Evolutionary conservation across 2,797 vertebrate genomes (phyloP).

Genomic region (Danionella dracula): DNA sequence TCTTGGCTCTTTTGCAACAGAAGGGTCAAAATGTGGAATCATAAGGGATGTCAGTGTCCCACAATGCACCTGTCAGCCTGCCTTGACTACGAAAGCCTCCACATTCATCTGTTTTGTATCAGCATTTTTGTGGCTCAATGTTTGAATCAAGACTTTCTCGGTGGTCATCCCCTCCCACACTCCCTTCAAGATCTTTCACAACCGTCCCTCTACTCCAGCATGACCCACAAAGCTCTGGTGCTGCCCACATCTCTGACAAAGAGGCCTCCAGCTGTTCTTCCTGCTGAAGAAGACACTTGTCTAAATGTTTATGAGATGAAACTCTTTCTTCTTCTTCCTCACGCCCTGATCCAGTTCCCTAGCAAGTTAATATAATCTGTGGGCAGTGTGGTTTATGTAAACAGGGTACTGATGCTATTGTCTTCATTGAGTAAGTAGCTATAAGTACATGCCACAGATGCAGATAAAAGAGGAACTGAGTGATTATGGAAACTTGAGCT

Average conservation of each 20-base stretch:
- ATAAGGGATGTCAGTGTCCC: constrained; percentile 12
- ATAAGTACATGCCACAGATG: constrained; percentile 49
- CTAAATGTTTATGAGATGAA: constrained; percentile 75
- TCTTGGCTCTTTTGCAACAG: constrained; percentile 7
- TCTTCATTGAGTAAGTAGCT: constrained; percentile 47
- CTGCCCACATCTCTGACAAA: constrained; percentile 60
- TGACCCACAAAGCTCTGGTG: constrained; percentile 57
- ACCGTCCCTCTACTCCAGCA: constrained; percentile 42
- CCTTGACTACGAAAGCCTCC: constrained; percentile 49
- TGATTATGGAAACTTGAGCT: constrained; percentile 63
- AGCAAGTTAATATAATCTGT: constrained; percentile 56
- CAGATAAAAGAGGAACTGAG: constrained; percentile 54
- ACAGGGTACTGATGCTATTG: constrained; percentile 48
- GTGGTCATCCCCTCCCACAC: constrained; percentile 47
- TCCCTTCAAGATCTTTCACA: constrained; percentile 38
- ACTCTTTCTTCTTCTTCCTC: constrained; percentile 67
- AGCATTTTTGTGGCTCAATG: constrained; percentile 65
- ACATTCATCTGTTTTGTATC: constrained; percentile 66
- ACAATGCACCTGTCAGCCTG: constrained; percentile 54
- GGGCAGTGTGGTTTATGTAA: constrained; percentile 52
- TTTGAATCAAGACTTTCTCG: constrained; percentile 54
- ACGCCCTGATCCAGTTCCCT: constrained; percentile 66
- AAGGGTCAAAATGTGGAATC: neutral
- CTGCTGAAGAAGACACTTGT: constrained; percentile 74
- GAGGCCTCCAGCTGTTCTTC: constrained; percentile 77